Evolutionary conservation across 2,797 vertebrate species (phyloP), one percentile per base, ranked within the genome.

Genomic region (Sebastes jordani): DNA sequence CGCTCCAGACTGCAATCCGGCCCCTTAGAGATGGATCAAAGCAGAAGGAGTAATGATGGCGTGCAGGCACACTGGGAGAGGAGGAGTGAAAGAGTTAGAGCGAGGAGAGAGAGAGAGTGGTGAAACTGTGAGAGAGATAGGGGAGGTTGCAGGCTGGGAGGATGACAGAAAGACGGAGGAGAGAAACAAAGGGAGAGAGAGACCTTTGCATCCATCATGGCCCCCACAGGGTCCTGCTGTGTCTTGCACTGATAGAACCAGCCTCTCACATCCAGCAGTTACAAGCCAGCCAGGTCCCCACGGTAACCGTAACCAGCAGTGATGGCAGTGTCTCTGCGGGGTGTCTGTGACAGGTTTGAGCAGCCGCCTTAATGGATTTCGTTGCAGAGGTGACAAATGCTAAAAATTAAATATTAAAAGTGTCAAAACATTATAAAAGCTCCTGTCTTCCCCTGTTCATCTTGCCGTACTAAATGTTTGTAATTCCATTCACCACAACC

Each of bases 11-110:
- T 83, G 84, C 77, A 88, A 91, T 91, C 87, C 88, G 58, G 82
- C 86, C 89, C 91, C 89, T 90, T 76, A 88, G 89, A 93, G 89
- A 93, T 84, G 88, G 85, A 94, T 93, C 92, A 94, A 93, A 93
- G 89, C 82, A 67, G 70, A 71, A 72, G 79, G 70, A 91, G 86
- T 89, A 88, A 91, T 89, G 87, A 86, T 92, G 78, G 82, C 72
- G 56, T 81, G 78, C 77, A 84, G 83, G 55, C 79, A 59, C 65
- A 77, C 62, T 61, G 71, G 58, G 80, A 83, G 79, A 75, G 69
- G 67, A 73, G 73, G 69, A 78, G 73, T 49, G 75, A 79, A 75
- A 72, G 78, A 78, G 72, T 73, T 80, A 74, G 83, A 75, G 71
- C 56, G 76, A 74, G 69, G 70, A 83, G 58, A 42, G 34, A 85